Base-by-base conservation (phyloP, 2,113 vertebrate genomes). In the Nipponia nippon region DNA sequence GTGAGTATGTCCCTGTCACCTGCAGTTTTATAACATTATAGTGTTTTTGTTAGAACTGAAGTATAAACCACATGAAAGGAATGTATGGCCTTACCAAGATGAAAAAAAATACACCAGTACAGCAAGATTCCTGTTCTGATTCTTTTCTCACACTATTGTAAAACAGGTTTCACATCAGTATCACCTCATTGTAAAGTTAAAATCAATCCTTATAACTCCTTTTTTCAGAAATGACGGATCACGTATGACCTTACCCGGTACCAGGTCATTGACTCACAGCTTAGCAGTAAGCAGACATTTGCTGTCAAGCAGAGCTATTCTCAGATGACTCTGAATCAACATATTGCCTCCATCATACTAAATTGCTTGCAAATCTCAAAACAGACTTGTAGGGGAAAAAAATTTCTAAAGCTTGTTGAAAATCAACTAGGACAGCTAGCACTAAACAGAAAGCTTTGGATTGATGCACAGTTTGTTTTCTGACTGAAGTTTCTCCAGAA, bases 401-500 rank as follows among this genome's bases (percentile, higher is more conserved):
- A 82, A 69, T 44, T 47, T 49, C 56, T 71, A 49, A 82, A 76
- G 30, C 70, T 89, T 89, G 36, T 52, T 94, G 80, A 93, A 97
- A 94, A 87, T 77, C 69, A 72, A 19, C 79, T 80, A 97, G 77
- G 87, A 94, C 55, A 87, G 36, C 92, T 63, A 93, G n/a, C 55
- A 79, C 76, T 90, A 92, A 94, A 92, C 19, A 87, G 76, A 92
- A 95, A 93, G 87, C 55, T 77, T 92, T 84, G 85, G 40, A 91
- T 55, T 96, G 93, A 93, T 96, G 77, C 77, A 89, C 86, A 87
- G 79, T 94, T 96, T 96, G 63, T 93, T 97, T 96, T 96, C 94
- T 89, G 91, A 96, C 83, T 95, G 91, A 97, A 95, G 87, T 91
- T 96, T 94, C 93, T 97, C 72, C 92, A 92, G 93, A 96, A 95